Evolutionary conservation across 2,888 invertebrate species (phyloP).

Genomic region (Aphidoletes aphidimyza): DNA sequence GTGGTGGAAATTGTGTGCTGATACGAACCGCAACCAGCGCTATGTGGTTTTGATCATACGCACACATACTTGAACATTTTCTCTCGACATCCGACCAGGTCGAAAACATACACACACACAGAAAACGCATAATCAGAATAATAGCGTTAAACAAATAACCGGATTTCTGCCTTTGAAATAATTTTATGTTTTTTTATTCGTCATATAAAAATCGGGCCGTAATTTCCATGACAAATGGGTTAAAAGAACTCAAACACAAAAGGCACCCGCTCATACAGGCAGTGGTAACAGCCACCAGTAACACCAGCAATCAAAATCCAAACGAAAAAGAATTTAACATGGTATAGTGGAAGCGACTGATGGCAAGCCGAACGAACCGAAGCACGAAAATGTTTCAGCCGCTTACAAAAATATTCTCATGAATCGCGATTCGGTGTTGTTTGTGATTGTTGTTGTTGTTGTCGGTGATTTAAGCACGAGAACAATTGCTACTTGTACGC

Average conservation of each 20-base stretch:
- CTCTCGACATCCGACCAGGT: no score
- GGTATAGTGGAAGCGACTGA: background rate
- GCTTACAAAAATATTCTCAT: background rate
- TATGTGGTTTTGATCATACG: background rate
- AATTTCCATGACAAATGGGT: slow-evolving; percentile 50
- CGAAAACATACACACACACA: background rate
- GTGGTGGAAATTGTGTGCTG: background rate
- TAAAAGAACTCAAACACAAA: background rate
- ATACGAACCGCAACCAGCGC: background rate
- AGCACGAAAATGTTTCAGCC: background rate
- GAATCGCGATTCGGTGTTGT: background rate
- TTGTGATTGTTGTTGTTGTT: background rate
- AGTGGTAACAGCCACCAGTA: background rate
- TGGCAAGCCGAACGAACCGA: background rate
- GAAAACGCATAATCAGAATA: slow-evolving; percentile 37
- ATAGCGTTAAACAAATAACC: slow-evolving; percentile 52
- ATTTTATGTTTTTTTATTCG: no score
- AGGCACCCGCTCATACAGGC: background rate
- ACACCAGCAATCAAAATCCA: no score
- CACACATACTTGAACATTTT: no score
- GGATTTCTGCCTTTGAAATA: slow-evolving; percentile 52
- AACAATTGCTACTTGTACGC: slow-evolving; percentile 25
- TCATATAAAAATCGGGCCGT: background rate
- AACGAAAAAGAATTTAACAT: background rate
- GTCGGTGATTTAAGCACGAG: background rate